A percentile compares a stretch with the other conserved stretches of the same genome.
Evolutionary conservation across 1,140 invertebrate species (phyloP).

Genomic region (Capitella teleta): DNA sequence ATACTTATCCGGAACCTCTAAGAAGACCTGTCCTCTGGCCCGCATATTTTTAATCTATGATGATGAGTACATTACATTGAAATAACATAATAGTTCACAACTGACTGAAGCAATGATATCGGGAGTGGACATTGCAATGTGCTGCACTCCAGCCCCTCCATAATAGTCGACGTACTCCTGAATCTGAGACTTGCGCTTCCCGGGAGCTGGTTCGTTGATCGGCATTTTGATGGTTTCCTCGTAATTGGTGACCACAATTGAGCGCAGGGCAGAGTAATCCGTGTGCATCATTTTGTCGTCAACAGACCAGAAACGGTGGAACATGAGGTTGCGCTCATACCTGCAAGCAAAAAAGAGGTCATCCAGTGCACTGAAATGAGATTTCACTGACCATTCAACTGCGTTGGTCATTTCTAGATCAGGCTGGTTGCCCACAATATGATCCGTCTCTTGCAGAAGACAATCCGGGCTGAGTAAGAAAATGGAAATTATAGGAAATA

Average conservation of each 20-base stretch:
- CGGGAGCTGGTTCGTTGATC: slow-evolving; percentile 94
- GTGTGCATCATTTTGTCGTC: slow-evolving; percentile 94
- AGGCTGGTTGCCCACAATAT: slow-evolving; percentile 95
- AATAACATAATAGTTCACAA: too few species aligned
- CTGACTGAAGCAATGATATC: slow-evolving; percentile 81
- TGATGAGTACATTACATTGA: too few species aligned
- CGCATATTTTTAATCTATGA: slow-evolving; percentile 72
- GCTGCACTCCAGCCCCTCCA: slow-evolving; percentile 92
- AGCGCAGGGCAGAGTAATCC: slow-evolving; percentile 86
- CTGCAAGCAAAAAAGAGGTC: slow-evolving; percentile 29
- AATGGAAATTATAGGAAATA: slow-evolving; percentile 2
- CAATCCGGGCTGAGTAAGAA: slow-evolving; percentile 51
- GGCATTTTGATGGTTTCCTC: slow-evolving; percentile 98
- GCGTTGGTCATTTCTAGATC: slow-evolving; percentile 78
- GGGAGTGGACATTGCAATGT: slow-evolving; percentile 88
- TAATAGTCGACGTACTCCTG: slow-evolving; percentile 98
- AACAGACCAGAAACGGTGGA: slow-evolving; percentile 98
- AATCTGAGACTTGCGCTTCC: slow-evolving; percentile 93
- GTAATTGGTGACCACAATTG: slow-evolving; percentile 93
- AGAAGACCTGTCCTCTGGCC: slow-evolving; percentile 76
- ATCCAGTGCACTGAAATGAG: background rate
- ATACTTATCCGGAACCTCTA: slow-evolving; percentile 79
- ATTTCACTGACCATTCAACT: slow-evolving; percentile 60
- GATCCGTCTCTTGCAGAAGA: slow-evolving; percentile 84
- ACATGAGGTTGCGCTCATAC: slow-evolving; percentile 85